Evolutionary conservation across 1,140 invertebrate species (phyloP).

Genomic region (Geopemphigus sp.): DNA sequence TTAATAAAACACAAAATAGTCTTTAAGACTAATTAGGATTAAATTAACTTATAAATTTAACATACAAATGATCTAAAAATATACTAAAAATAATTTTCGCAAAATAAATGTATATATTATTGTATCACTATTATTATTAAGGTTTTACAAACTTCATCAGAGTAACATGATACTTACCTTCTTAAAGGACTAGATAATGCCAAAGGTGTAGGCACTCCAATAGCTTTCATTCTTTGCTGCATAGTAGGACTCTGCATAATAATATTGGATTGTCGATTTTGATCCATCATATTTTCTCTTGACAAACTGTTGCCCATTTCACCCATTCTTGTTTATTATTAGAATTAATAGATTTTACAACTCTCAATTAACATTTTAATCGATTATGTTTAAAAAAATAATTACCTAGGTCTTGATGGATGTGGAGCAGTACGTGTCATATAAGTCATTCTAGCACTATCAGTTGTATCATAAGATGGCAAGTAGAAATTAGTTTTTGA

Average conservation of each 20-base stretch:
- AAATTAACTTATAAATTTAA: too few relatives aligned
- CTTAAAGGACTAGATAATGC: conserved; percentile 79
- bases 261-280: conserved; percentile 56
- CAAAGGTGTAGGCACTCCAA: conserved; percentile 83
- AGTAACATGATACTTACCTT: conserved; percentile 61
- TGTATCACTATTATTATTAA: too few relatives aligned
- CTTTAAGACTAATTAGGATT: too few relatives aligned
- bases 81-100: too few relatives aligned
- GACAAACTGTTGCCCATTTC: conserved; percentile 35
- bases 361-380: not conserved
- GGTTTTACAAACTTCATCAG: too few relatives aligned
- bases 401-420: conserved; percentile 53
- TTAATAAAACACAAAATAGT: not conserved
- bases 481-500: conserved; percentile 91
- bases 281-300: conserved; percentile 56
- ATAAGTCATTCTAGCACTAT: conserved; percentile 57
- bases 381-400: not conserved
- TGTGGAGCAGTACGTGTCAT: conserved; percentile 71
- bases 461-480: conserved; percentile 60
- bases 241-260: conserved; percentile 73
- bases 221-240: conserved; percentile 83
- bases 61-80: too few relatives aligned
- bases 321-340: conserved; percentile 26
- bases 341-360: not conserved
- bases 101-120: too few relatives aligned